phyloP scores from a whole-genome alignment of 2,797 vertebrate genomes.

The Catostomus latipinnis region DNA sequence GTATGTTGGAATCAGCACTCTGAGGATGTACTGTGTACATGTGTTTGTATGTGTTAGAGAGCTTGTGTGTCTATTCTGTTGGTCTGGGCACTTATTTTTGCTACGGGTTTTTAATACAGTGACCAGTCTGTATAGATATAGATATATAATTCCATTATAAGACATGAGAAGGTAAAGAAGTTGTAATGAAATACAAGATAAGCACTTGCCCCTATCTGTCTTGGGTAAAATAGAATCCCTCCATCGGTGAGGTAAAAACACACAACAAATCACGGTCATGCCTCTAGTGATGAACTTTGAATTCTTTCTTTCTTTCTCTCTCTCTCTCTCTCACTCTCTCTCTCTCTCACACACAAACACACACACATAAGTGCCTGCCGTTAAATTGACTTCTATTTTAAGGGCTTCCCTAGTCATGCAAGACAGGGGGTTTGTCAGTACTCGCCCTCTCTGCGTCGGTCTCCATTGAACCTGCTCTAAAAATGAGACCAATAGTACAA shows the following conservation, averaged over 20 bases:
- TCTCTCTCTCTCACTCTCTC: slow-evolving; percentile 12
- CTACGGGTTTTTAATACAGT: slow-evolving; percentile 83
- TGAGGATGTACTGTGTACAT: slow-evolving; percentile 36
- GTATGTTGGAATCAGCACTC: slow-evolving; percentile 61
- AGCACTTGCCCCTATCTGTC: slow-evolving; percentile 61
- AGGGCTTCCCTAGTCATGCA: slow-evolving; percentile 40
- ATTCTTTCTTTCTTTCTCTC: slow-evolving; percentile 7
- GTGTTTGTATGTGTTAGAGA: slow-evolving; percentile 31
- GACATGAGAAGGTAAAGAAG: slow-evolving; percentile 74
- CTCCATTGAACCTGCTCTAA: slow-evolving; percentile 25
- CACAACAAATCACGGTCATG: slow-evolving; percentile 59
- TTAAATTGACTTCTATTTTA: slow-evolving; percentile 54
- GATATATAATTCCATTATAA: slow-evolving; percentile 64
- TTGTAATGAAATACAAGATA: slow-evolving; percentile 68
- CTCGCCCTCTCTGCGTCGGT: slow-evolving; percentile 11
- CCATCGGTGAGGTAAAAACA: slow-evolving; percentile 73
- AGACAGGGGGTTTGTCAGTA: slow-evolving; percentile 21
- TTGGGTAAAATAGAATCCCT: slow-evolving; percentile 66
- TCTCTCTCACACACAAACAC: slow-evolving; percentile 11
- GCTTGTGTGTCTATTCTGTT: slow-evolving; percentile 66
- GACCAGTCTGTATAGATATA: slow-evolving; percentile 77
- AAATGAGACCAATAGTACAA: slow-evolving; percentile 33
- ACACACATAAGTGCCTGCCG: slow-evolving; percentile 47
- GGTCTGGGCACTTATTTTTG: slow-evolving; percentile 84
- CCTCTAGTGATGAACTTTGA: slow-evolving; percentile 41